These are phyloP conservation scores for Pterostichus niger DNA, from an alignment of 2,888 invertebrate genomes.

Conservation along the genomic window DNA sequence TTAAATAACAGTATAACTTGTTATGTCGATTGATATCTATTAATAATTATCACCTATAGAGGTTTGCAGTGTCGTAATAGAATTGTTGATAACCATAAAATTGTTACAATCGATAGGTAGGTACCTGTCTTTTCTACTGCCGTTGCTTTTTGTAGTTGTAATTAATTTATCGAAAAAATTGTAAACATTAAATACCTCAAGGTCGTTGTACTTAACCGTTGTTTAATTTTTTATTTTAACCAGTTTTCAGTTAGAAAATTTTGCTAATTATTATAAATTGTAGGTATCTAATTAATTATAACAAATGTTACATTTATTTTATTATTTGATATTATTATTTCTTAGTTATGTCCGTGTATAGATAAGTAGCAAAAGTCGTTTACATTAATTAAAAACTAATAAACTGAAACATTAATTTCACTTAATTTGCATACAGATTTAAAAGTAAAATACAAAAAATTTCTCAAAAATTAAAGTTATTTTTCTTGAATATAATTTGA, in stretches of 20 bases:
- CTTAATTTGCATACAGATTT: slow-evolving; percentile 58
- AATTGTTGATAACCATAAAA: slow-evolving; percentile 40
- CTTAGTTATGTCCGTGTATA: too few relatives aligned
- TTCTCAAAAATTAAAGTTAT: slow-evolving; percentile 54
- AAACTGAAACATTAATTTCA: slow-evolving; percentile 61
- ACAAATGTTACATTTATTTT: too few relatives aligned
- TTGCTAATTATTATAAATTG: neutral
- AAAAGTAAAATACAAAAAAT: slow-evolving; percentile 60
- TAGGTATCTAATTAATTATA: neutral
- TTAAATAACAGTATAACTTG: slow-evolving; percentile 63
- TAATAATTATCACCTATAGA: slow-evolving; percentile 61
- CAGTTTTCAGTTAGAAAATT: neutral
- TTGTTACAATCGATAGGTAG: neutral
- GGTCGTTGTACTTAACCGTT: slow-evolving; percentile 46
- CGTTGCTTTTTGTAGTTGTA: slow-evolving; percentile 33
- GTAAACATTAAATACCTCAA: slow-evolving; percentile 37
- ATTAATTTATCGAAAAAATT: slow-evolving; percentile 19
- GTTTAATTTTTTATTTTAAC: slow-evolving; percentile 3
- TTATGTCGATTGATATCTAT: slow-evolving; percentile 53
- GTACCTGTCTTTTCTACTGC: neutral
- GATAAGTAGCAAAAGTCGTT: slow-evolving; percentile 38
- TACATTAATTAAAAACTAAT: slow-evolving; percentile 60
- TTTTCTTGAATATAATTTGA: slow-evolving; percentile 52
- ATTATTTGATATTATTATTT: too few relatives aligned
- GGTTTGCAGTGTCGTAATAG: slow-evolving; percentile 45